Base-by-base conservation (phyloP, 2,113 vertebrate species). In the Gobio gobio region DNA sequence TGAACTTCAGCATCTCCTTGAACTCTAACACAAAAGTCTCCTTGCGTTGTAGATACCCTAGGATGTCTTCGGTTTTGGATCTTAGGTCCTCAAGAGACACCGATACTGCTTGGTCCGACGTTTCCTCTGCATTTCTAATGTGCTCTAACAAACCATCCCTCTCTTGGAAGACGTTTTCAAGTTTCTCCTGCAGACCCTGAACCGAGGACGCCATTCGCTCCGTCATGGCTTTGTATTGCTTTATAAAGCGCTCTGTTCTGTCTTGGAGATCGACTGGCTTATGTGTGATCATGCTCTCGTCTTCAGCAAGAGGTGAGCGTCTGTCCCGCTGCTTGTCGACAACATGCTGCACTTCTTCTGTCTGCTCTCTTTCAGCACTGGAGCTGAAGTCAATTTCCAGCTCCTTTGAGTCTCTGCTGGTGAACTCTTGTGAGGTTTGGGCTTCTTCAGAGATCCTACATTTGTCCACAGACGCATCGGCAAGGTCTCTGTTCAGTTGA, bases 211-310 rank as follows among this genome's bases (percentile, higher is more conserved):
- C 94, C 73, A 95, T 96, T 72, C 97, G 96, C 9, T 97, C 96
- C 84, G 95, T 97, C 96, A 97, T 96, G 33, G 94, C 93, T 87
- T 95, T 90, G 91, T 97, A 96, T 83, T 97, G 96, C 78, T 92
- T 87, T 86, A 96, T 94, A 90, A 98, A 96, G 87, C 96, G 94
- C 36, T 95, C 94, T 47, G 96, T 96, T 76, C 94, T 96, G 88
- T 98, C 95, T 2, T 93, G 93, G 10, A 99, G 90, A 85, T 98
- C 96, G 58, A 93, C 85, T 86, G 98, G 96, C 56, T 97, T 89
- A 76, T 91, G 94, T 92, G 94, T 94, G 91, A 98, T 94, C 33
- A 96, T 93, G 93, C 58, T 97, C 94, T 80, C 96, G 97, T 99
- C 97, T 78, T 90, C 91, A 81, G 89, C 91, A 80, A 96, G 87